phyloP scores from a whole-genome alignment of 2,888 invertebrate species.

The Branchipolynoe longqiensis region DNA sequence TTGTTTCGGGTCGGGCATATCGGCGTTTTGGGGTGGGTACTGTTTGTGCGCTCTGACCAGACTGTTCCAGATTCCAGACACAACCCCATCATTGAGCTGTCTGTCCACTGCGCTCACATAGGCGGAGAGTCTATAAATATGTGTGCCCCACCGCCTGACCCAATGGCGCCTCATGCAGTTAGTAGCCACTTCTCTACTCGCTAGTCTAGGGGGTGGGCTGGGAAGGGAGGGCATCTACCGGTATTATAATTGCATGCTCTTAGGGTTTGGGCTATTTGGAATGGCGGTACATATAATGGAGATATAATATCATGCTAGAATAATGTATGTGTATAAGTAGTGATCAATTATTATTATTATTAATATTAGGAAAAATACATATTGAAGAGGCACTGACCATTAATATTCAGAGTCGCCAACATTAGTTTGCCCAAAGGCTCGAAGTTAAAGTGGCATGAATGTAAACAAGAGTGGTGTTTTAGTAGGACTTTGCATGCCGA shows the following conservation, averaged over 20 bases:
- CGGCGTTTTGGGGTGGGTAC: no score
- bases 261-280: background rate
- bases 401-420: constrained; percentile 53
- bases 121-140: no score
- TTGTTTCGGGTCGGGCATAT: no score
- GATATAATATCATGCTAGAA: constrained; percentile 10
- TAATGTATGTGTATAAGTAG: no score
- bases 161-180: no score
- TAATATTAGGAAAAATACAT: constrained; percentile 31
- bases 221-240: background rate
- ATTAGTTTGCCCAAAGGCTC: constrained; percentile 38
- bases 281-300: constrained; percentile 5
- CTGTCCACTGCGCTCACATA: no score
- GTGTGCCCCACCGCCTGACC: no score
- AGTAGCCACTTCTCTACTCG: no score
- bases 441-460: constrained; percentile 31
- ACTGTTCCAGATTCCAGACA: no score
- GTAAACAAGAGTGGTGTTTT: constrained; percentile 17
- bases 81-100: no score
- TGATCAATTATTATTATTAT: constrained; percentile 32
- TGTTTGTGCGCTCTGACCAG: no score
- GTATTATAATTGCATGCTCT: background rate
- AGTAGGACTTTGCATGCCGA: no score
- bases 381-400: constrained; percentile 43
- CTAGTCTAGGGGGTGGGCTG: background rate